Evolutionary conservation across 1,140 invertebrate species (phyloP), one percentile per base, ranked within the genome.

Genomic region (Caerostris darwini): DNA sequence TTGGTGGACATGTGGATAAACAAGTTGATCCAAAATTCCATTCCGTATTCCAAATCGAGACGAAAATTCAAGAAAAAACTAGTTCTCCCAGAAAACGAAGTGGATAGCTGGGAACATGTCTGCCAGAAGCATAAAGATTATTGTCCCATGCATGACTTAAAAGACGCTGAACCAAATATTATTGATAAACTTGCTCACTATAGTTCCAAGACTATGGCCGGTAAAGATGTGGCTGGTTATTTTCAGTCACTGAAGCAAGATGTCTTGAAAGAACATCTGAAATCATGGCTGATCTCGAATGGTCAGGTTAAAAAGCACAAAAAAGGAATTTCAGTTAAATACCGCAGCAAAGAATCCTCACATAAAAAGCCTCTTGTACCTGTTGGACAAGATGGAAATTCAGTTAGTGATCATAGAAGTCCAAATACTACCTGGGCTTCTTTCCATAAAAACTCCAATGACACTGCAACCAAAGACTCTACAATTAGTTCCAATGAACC

Each of bases 171-270:
- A 58, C 88, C 93, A 0, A 90, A 90, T 34, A 14, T 94, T 8
- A 85, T 94, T 17, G 93, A 94, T 56, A 94, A 94, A 90, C 61
- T 94, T 6, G 93, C 93, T 1, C 93, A 94, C n/a, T 94, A 94
- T 7, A 85, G 88, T 57, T 90, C 87, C 12, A 90, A 94, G 69
- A 94, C 93, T n/a, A 90, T 94, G 88, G 87, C 93, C 2, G 88
- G 88, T 1, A 50, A 53, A 7, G 88, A 94, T 56, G 93, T 94
- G n/a, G 88, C 93, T 5, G 87, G 87, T 10, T 94, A 94, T n/a
- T 94, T 94, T n/a, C 93, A 94, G 8, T 90, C 93, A 1, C 17
- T 94, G 7, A 94, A 85, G 12, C 93, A 90, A n/a, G 93, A 94
- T 19, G 86, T 94, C 5, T 69, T 94, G 59, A 94, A 90, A 59